These are phyloP conservation scores for Donacobius atricapilla DNA, from an alignment of 2,113 vertebrate genomes.

Conservation along the genomic window DNA sequence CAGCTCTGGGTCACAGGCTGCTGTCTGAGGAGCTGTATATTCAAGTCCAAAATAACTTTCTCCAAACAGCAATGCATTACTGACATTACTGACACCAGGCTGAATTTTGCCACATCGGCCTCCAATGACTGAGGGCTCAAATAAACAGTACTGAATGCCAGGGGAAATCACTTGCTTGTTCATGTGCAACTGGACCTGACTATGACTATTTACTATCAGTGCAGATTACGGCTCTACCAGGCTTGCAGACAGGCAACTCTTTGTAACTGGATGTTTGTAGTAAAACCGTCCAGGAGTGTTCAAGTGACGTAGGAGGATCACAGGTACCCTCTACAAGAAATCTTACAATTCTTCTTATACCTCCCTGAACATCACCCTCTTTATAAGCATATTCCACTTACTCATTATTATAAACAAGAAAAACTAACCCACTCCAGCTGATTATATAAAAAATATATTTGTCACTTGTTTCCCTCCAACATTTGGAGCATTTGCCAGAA, in stretches of 20 bases:
- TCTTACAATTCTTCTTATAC: not conserved
- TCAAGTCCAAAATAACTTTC: constrained; percentile 26
- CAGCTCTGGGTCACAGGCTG: not conserved
- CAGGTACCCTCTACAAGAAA: not conserved
- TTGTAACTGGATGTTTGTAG: not conserved
- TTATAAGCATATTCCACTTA: not conserved
- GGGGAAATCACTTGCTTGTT: not conserved
- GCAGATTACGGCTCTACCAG: not conserved
- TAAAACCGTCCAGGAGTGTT: not conserved
- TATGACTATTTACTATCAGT: not conserved
- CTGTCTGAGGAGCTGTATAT: not conserved
- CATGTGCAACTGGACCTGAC: not conserved
- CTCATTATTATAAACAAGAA: constrained; percentile 4
- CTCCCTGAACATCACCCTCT: not conserved
- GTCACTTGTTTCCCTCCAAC: not conserved
- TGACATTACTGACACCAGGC: not conserved
- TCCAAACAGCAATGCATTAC: fast-evolving
- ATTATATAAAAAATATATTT: not conserved
- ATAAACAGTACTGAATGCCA: not conserved
- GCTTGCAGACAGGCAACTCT: not conserved
- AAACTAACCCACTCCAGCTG: not conserved
- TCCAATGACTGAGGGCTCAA: not conserved
- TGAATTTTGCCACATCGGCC: constrained; percentile 20
- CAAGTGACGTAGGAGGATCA: not conserved
- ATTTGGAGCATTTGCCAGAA: not conserved